Percentiles rank a stretch among this genome's conserved stretches.
Evolutionary conservation across 2,113 vertebrate species (phyloP).

Genomic region (Epinephelus fuscoguttatus): DNA sequence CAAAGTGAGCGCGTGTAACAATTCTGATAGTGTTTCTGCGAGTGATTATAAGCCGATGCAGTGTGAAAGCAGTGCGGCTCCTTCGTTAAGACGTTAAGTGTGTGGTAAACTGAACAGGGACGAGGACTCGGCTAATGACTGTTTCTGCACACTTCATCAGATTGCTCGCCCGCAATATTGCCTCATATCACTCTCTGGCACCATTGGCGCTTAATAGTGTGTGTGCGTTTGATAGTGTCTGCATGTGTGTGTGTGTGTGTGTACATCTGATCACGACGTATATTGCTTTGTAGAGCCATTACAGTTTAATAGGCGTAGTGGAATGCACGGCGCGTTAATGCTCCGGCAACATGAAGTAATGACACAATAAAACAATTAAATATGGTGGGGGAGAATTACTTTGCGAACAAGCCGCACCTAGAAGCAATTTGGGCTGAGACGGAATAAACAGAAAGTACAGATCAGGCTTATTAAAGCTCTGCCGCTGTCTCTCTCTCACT

Average conservation of each 20-base stretch:
- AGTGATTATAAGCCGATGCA: slow-evolving; percentile 56
- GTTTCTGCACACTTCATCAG: slow-evolving; percentile 81
- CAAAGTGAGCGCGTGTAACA: background rate
- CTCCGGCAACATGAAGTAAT: slow-evolving; percentile 77
- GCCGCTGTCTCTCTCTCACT: slow-evolving; percentile 16
- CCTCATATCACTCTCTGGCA: slow-evolving; percentile 75
- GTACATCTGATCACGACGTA: slow-evolving; percentile 51
- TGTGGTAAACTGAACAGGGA: slow-evolving; percentile 69
- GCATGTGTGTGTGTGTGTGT: slow-evolving; percentile 48
- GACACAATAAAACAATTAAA: slow-evolving; percentile 85
- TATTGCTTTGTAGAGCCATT: slow-evolving; percentile 78
- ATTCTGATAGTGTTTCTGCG: slow-evolving; percentile 45
- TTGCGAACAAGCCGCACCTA: slow-evolving; percentile 74
- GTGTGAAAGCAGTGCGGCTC: slow-evolving; percentile 34
- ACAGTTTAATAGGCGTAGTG: slow-evolving; percentile 80
- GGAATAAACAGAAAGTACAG: slow-evolving; percentile 71
- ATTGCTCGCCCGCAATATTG: slow-evolving; percentile 72
- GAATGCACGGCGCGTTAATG: slow-evolving; percentile 75
- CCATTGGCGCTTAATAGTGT: slow-evolving; percentile 74
- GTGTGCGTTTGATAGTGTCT: slow-evolving; percentile 62
- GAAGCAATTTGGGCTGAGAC: slow-evolving; percentile 73
- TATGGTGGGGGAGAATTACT: slow-evolving; percentile 78
- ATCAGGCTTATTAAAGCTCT: slow-evolving; percentile 64
- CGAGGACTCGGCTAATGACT: slow-evolving; percentile 73
- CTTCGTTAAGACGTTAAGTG: slow-evolving; percentile 70